Conservation (phyloP, 2,113 vertebrate genomes). For the Marcusenius ussheri region DNA sequence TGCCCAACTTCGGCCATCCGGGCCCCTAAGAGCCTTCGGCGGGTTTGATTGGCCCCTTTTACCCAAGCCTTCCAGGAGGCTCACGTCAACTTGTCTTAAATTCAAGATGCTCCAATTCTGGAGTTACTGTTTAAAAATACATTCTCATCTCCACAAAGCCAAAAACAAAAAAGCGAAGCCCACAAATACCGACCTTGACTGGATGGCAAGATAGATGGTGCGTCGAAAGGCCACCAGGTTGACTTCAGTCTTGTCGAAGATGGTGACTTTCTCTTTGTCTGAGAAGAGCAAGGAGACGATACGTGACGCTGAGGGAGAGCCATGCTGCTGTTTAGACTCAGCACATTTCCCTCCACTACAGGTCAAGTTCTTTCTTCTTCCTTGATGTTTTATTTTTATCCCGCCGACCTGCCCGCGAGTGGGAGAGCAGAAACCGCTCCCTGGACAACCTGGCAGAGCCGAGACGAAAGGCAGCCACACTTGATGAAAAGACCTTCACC, state of each 20-base stretch:
- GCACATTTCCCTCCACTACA: constrained; percentile 9
- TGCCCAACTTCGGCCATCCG: background rate
- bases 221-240: constrained; percentile 94
- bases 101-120: background rate
- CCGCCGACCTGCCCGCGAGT: background rate
- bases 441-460: background rate
- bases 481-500: background rate
- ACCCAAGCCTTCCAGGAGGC: background rate
- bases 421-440: background rate
- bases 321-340: background rate
- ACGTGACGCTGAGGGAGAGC: background rate
- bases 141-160: background rate
- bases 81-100: background rate
- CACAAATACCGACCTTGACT: constrained; percentile 79
- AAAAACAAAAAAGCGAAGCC: background rate
- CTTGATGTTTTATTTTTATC: constrained; percentile 17
- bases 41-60: background rate
- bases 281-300: constrained; percentile 23
- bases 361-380: constrained; percentile 25
- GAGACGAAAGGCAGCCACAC: background rate
- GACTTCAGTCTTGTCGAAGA: constrained; percentile 94
- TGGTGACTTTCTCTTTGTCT: constrained; percentile 83
- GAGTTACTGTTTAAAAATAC: background rate
- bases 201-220: constrained; percentile 96
- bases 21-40: background rate